Evolutionary conservation across 2,888 invertebrate species (phyloP).

Genomic region (Pristionchus maxplancki): DNA sequence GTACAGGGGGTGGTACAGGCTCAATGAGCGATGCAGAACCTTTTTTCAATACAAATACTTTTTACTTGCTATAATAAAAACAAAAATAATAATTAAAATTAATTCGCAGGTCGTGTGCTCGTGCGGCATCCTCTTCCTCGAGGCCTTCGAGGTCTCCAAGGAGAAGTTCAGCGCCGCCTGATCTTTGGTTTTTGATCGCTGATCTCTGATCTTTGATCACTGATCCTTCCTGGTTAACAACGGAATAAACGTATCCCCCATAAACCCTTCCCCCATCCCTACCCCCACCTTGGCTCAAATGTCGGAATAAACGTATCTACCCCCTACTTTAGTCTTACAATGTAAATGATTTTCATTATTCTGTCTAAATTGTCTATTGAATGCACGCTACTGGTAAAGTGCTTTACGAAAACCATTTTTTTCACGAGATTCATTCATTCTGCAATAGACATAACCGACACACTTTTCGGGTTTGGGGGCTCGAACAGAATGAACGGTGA

Average conservation of each 20-base stretch:
- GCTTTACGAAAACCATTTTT: no score
- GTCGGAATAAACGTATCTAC: neutral
- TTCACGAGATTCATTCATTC: no score
- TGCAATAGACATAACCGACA: no score
- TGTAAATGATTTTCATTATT: neutral
- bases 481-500: no score
- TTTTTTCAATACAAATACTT: no score
- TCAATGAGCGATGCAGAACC: no score
- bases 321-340: neutral
- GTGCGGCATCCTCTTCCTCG: slow-evolving; percentile 41
- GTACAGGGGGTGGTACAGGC: no score
- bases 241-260: neutral
- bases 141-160: slow-evolving; percentile 48
- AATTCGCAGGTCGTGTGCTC: slow-evolving; percentile 15
- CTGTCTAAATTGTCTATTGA: neutral
- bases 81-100: neutral
- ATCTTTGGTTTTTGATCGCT: neutral
- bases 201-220: neutral
- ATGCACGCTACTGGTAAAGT: neutral
- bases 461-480: no score
- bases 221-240: neutral
- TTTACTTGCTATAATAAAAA: no score
- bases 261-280: no score
- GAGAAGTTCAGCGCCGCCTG: slow-evolving; percentile 42
- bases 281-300: no score